Base-by-base conservation (phyloP, 2,113 vertebrate genomes). In the Progne subis region DNA sequence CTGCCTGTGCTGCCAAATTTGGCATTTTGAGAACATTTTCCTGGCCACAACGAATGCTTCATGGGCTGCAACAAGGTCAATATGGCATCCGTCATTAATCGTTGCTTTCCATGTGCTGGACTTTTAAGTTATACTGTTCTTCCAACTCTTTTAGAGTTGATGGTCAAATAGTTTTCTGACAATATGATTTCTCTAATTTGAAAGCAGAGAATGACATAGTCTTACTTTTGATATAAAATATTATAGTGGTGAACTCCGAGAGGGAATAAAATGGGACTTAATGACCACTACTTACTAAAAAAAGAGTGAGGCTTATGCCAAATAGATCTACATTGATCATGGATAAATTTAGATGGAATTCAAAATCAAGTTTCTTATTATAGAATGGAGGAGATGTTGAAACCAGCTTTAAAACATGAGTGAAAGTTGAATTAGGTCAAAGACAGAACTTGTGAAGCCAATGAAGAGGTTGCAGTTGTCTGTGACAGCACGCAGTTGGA, bases 301-400 rank as follows among this genome's bases (percentile, higher is more conserved):
- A 70, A 77, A 67, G 59, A 55, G 3, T 50, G 52, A 93, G 31
- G 18, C 20, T 82, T 55, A 43, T 10, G 46, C 55, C 68, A 88
- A 68, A 82, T 86, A 86, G 29, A 59, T 44, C 55, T 67, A 31
- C 79, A 75, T 34, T 52, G 76, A 91, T 84, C 69, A 75, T 31
- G 44, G 56, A 59, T 86, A 94, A 78, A 91, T 95, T 92, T 91
- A 84, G 88, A 60, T 60, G 11, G 47, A 88, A 59, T 90, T 83
- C 50, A 88, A 31, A 92, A n/a, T 70, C 47, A 53, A 21, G 15
- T 81, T 95, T 93, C 82, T 86, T 75, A 78, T 63, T 83, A 75
- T 47, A 23, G 76, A 52, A 83, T 59, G 44, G 3, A 63, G 56
- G 60, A 88, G 26, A 59, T 74, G 28, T 39, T 88, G 44, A 72